phyloP scores from a whole-genome alignment of 1,140 invertebrate genomes.

The Calephelis virginiensis region DNA sequence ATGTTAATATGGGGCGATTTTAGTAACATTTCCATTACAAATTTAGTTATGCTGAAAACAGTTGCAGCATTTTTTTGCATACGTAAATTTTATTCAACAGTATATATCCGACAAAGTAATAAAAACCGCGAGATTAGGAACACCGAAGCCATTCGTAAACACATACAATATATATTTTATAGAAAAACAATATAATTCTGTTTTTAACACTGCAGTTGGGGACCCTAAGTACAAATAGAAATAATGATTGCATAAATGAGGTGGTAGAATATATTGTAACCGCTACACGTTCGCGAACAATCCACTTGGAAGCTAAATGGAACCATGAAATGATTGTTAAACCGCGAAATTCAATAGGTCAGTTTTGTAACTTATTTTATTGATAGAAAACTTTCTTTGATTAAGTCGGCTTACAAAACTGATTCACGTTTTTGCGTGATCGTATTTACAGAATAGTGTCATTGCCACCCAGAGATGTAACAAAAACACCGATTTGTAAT shows the following conservation, averaged over 20 bases:
- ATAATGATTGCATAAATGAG: not conserved
- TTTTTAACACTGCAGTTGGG: too few species aligned
- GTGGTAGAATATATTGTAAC: not conserved
- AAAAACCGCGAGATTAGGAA: too few species aligned
- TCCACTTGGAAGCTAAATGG: not conserved
- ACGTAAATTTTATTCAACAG: too few species aligned
- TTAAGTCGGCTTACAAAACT: constrained; percentile 13
- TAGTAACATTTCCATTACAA: too few species aligned
- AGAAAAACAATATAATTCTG: too few species aligned
- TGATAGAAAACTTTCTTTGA: constrained; percentile 14
- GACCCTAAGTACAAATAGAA: not conserved
- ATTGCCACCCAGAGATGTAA: constrained; percentile 11
- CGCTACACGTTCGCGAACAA: not conserved
- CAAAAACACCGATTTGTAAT: constrained; percentile 13
- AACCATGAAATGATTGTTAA: constrained; percentile 11
- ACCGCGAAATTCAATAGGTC: constrained; percentile 4
- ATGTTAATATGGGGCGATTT: too few species aligned
- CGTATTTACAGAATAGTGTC: constrained; percentile 12
- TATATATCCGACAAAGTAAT: too few species aligned
- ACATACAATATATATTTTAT: too few species aligned
- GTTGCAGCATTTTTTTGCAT: too few species aligned
- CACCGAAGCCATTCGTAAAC: too few species aligned
- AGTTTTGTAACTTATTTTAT: constrained; percentile 12
- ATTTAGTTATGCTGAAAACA: too few species aligned
- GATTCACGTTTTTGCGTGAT: constrained; percentile 13